Base-by-base conservation (phyloP, 2,888 invertebrate species). In the Sipha maydis region DNA sequence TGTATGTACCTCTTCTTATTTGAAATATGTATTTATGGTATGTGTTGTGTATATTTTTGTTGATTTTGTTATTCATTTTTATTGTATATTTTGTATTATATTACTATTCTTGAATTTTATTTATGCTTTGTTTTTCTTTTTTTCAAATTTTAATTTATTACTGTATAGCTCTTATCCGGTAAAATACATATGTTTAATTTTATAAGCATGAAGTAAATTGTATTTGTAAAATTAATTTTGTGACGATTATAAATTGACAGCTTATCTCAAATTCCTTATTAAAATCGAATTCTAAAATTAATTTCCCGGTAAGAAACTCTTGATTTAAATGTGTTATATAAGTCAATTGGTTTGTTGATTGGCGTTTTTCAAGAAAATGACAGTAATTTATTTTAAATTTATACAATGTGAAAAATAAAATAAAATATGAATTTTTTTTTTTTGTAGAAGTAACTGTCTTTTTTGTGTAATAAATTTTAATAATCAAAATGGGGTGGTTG, bases 71-170 rank as follows among this genome's bases (percentile, higher is more conserved):
- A 75, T 88, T 88, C 19, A 71, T 73, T 88, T 86, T 86, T 73
- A 75, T 80, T 80, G 86, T 88, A 80, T 77, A 80, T 88, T 88
- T 80, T 88, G 86, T 88, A 88, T 88, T 31, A 88, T 88, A 88
- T 38, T 73, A 61, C 75, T 88, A 82, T 80, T 82, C 80, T 41
- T 82, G 19, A 88, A 67, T 88, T 86, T 80, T 61, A 79, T 80
- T 80, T 88, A 88, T 41, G 75, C 80, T 88, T 80, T 75, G 86
- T 80, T 88, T 88, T 79, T 73, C 19, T 84, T 61, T 38, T 86
- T 80, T 80, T 80, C 75, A 88, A 88, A 88, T 88, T 88, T 88
- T 86, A 73, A 80, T 75, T 75, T 61, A 69, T 79, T 77, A 48
- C 41, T 67, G 77, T 85, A 77, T 85, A 77, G 67, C 77, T 67